Percentiles rank a stretch among this genome's conserved stretches.
Evolutionary conservation across 2,888 invertebrate species (phyloP).

Genomic region (Aphodius sticticus): DNA sequence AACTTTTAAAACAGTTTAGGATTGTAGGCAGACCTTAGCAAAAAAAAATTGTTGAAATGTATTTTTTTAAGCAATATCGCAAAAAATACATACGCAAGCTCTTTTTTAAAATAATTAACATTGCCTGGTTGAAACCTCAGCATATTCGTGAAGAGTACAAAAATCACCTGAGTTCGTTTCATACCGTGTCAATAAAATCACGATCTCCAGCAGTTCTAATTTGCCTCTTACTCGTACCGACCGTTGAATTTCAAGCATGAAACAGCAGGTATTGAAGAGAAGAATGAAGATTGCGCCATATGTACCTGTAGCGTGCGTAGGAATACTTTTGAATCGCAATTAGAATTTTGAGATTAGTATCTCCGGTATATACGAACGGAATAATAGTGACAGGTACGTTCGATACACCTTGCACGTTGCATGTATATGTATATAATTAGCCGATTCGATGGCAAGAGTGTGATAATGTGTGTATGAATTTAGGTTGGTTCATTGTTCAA

Average conservation of each 20-base stretch:
- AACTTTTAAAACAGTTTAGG: too few relatives aligned
- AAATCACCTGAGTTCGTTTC: too few relatives aligned
- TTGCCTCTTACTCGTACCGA: too few relatives aligned
- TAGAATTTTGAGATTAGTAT: neutral
- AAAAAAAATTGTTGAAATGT: too few relatives aligned
- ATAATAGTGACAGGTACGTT: neutral
- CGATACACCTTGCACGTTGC: neutral
- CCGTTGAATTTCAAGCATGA: neutral
- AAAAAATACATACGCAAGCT: too few relatives aligned
- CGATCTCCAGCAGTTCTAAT: too few relatives aligned
- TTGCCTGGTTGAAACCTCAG: too few relatives aligned
- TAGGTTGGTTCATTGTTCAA: neutral
- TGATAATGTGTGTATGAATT: neutral
- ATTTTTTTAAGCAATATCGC: too few relatives aligned
- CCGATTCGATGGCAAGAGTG: neutral
- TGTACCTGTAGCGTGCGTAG: neutral
- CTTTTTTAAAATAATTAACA: too few relatives aligned
- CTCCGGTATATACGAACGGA: neutral
- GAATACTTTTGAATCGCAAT: neutral
- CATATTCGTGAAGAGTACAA: too few relatives aligned
- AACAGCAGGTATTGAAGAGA: neutral
- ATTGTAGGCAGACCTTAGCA: too few relatives aligned
- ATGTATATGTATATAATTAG: constrained; percentile 4
- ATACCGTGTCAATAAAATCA: too few relatives aligned
- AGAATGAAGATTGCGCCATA: neutral